Conservation (phyloP, 2,113 vertebrate species). For the Drymodes brunneopygia region DNA sequence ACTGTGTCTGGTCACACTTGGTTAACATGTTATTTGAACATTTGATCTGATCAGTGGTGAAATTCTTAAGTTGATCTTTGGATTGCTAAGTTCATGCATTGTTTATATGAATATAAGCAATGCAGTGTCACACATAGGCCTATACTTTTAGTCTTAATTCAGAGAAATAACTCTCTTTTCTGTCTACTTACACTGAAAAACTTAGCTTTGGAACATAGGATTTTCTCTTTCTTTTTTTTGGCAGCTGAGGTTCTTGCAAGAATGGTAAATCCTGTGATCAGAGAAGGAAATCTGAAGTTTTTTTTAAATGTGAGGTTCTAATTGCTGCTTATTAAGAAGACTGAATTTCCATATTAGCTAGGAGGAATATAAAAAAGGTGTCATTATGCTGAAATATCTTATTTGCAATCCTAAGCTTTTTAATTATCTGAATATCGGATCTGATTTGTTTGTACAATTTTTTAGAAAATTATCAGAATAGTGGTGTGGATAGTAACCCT, state of each 20-base stretch:
- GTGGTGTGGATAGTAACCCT: neutral
- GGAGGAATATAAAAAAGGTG: neutral
- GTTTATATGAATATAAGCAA: neutral
- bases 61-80: neutral
- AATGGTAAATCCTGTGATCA: neutral
- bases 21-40: fast-evolving
- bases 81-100: neutral
- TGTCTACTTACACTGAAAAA: neutral
- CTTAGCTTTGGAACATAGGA: neutral
- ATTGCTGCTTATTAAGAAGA: neutral
- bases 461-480: neutral
- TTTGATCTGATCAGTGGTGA: neutral
- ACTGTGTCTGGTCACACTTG: neutral
- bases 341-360: neutral
- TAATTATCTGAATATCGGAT: neutral
- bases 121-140: neutral
- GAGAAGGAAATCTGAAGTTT: neutral
- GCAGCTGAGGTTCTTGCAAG: neutral
- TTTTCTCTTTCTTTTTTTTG: neutral
- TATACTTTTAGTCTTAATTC: neutral
- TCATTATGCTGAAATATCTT: neutral
- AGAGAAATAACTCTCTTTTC: neutral
- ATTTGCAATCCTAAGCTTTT: neutral
- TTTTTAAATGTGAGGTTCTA: neutral
- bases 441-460: neutral